These are phyloP conservation scores for Aleiodes leptofemur DNA, from an alignment of 2,888 invertebrate species.

Conservation along the genomic window DNA sequence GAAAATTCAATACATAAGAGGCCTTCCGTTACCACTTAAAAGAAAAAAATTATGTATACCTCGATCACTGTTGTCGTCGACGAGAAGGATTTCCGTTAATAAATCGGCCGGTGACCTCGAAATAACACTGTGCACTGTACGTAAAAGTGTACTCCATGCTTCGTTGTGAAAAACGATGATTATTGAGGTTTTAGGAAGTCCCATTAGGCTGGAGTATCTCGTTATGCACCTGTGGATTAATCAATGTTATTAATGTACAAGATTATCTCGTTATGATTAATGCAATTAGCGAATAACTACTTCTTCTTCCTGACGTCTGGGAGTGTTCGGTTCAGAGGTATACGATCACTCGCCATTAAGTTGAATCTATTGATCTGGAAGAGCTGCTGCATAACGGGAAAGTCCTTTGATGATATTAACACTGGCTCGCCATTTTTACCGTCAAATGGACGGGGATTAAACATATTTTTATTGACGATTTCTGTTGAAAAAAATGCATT, in stretches of 20 bases:
- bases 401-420: constrained; percentile 84
- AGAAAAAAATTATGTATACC: constrained; percentile 75
- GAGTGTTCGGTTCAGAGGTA: constrained; percentile 88
- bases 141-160: constrained; percentile 96
- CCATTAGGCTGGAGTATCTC: constrained; percentile 78
- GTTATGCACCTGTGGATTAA: constrained; percentile 78
- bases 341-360: constrained; percentile 90
- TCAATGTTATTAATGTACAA: not conserved
- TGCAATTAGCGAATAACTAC: constrained; percentile 75
- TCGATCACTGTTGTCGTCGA: constrained; percentile 93
- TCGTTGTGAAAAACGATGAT: constrained; percentile 99
- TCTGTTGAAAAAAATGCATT: constrained; percentile 75
- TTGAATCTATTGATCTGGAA: constrained; percentile 92
- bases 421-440: constrained; percentile 90
- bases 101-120: constrained; percentile 88
- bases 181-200: constrained; percentile 90
- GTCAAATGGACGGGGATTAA: constrained; percentile 83
- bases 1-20: too few relatives aligned
- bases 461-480: constrained; percentile 86
- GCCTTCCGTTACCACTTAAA: not conserved
- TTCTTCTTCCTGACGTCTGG: constrained; percentile 90
- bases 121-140: constrained; percentile 96
- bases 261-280: not conserved
- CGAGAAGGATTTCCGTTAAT: constrained; percentile 89
- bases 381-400: constrained; percentile 85